Evolutionary conservation across 2,797 vertebrate genomes (phyloP).

Genomic region (Falco berigora): DNA sequence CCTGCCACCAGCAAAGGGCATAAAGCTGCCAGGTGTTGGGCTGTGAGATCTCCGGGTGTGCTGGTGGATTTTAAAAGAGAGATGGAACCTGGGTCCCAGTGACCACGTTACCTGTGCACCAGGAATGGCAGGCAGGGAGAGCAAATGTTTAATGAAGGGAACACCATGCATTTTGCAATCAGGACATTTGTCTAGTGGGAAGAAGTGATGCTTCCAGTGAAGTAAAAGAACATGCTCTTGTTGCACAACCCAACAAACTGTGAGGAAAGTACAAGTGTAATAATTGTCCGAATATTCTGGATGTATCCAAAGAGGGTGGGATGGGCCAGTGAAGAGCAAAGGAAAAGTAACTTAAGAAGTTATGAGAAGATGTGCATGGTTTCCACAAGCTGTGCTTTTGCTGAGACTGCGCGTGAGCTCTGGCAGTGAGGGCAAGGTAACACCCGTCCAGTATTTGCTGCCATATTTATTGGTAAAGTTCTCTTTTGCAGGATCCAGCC

Average conservation of each 20-base stretch:
- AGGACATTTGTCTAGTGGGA: fast-evolving
- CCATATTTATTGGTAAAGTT: background rate
- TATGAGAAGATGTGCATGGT: fast-evolving
- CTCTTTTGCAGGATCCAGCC: background rate
- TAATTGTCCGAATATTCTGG: background rate
- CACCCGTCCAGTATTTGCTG: background rate
- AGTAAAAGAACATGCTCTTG: background rate
- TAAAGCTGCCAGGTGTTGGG: background rate
- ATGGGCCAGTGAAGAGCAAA: background rate
- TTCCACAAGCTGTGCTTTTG: background rate
- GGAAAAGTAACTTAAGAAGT: background rate
- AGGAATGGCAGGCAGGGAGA: background rate
- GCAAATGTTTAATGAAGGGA: background rate
- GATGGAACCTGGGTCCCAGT: no score
- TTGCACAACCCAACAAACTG: background rate
- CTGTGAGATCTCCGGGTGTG: no score
- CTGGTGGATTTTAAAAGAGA: background rate
- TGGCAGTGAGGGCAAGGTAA: background rate
- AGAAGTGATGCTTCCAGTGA: background rate
- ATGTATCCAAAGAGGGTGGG: background rate
- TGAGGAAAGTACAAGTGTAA: fast-evolving
- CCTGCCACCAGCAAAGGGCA: fast-evolving
- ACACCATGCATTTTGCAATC: fast-evolving
- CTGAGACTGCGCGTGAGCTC: fast-evolving
- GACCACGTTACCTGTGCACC: fast-evolving